Evolutionary conservation across 2,888 invertebrate genomes (phyloP), one percentile per base, ranked within the genome.

Genomic region (Cheilosia urbana): DNA sequence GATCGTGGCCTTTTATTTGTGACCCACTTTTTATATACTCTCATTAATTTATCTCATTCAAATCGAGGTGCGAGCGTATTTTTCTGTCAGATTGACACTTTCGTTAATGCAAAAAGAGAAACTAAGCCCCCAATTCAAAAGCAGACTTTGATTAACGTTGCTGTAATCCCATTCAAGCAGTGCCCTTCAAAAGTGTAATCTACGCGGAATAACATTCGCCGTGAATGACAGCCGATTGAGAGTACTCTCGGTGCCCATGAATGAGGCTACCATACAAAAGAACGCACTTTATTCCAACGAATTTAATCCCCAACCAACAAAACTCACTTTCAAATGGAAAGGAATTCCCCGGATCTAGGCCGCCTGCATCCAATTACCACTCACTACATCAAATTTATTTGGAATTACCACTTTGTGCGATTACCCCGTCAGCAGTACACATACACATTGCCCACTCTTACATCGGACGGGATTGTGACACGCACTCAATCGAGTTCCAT

Each of bases 331-430:
- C 13, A 51, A 51, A 51, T 13, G 5, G 4, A 24, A 17, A 27
- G 42, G 37, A 21, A 58, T 1, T 19, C 19, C 13, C 6, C 9
- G 21, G 7, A 51, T 51, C 4, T 24, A n/a, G 6, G 24, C 19
- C n/a, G 47, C 5, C 47, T 34, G 47, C 21, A 65, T 75, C 37
- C 75, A 75, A 75, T 75, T 47, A 58, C 47, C n/a, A 21, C 37
- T 42, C 24, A 45, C 15, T 57, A 17, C 57, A 15, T 30, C 7
- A 30, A 73, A 24, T 19, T 2, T 19, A n/a, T 51, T 37, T 5
- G 21, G 15, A 4, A 4, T 11, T 27, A 47, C 5, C 17, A 40
- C 21, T 21, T 24, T 53, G 24, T 51, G 15, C 11, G 3, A 47
- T 3, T 17, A 17, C 5, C 9, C n/a, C 3, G 7, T 19, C 47